Conservation (phyloP, 2,888 invertebrate species). For the Rhagium mordax region DNA sequence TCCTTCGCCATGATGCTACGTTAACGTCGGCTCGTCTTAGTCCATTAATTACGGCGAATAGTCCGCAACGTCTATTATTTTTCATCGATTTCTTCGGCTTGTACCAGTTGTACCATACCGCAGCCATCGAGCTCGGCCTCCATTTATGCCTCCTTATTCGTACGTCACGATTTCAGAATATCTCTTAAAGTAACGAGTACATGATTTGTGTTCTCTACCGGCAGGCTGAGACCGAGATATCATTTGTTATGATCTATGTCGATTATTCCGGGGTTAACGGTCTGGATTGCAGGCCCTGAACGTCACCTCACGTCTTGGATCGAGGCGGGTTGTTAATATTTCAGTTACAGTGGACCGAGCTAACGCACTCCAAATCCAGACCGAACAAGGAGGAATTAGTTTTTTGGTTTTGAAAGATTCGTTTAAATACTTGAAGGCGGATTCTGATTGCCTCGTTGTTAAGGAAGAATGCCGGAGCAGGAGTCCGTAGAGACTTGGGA, state of each 20-base stretch:
- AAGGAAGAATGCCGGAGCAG: neutral
- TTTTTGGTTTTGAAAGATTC: neutral
- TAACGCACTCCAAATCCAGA: too few relatives aligned
- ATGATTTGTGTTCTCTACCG: slow-evolving; percentile 9
- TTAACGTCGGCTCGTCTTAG: neutral
- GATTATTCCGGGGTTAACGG: neutral
- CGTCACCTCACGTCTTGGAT: neutral
- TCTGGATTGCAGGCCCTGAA: neutral
- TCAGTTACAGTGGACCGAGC: neutral
- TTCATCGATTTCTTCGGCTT: neutral
- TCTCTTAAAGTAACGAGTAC: slow-evolving; percentile 29
- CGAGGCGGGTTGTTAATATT: neutral
- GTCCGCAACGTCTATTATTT: neutral
- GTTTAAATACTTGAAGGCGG: neutral
- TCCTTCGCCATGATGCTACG: neutral
- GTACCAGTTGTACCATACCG: neutral
- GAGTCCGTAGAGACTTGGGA: neutral
- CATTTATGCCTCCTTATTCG: slow-evolving; percentile 18
- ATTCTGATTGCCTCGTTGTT: neutral
- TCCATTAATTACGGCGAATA: neutral
- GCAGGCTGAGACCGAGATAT: neutral
- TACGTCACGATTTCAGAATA: slow-evolving; percentile 28
- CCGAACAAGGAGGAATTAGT: neutral
- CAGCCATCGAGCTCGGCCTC: neutral
- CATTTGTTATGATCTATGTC: neutral